Percentiles rank a stretch among this genome's conserved stretches.
phyloP scores from a whole-genome alignment of 2,888 invertebrate species.

The Trisateles emortualis region DNA sequence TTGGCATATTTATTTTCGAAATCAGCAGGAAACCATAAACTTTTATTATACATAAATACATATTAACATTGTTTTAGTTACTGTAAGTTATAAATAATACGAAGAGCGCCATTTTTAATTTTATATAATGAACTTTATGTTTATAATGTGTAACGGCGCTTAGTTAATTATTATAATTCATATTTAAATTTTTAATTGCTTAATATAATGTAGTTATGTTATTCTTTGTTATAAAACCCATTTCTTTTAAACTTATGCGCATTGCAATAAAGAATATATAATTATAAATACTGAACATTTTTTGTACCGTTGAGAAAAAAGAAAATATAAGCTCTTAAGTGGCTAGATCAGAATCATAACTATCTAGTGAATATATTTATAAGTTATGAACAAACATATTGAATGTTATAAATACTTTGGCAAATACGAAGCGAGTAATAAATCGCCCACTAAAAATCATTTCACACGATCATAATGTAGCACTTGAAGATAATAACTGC shows the following conservation, averaged over 20 bases:
- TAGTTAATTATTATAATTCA: conserved; percentile 24
- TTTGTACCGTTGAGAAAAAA: too few relatives aligned
- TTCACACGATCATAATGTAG: conserved; percentile 22
- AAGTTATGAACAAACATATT: conserved; percentile 4
- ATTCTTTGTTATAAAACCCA: conserved; percentile 22
- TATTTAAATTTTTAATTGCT: conserved; percentile 22
- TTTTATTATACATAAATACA: conserved; percentile 45
- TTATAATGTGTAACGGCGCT: conserved; percentile 35
- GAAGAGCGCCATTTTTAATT: conserved; percentile 28
- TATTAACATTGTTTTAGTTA: conserved; percentile 43
- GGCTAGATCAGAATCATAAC: too few relatives aligned
- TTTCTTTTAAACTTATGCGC: conserved; percentile 10
- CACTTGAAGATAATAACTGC: conserved; percentile 39
- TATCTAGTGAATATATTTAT: neutral
- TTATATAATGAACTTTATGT: conserved; percentile 31
- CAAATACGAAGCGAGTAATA: conserved; percentile 7
- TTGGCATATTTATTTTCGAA: conserved; percentile 37
- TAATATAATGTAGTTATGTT: conserved; percentile 22
- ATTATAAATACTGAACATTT: too few relatives aligned
- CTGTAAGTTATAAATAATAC: conserved; percentile 28
- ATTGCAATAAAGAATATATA: neutral
- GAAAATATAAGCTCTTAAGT: too few relatives aligned
- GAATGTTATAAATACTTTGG: conserved; percentile 13
- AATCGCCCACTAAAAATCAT: conserved; percentile 28
- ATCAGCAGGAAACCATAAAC: conserved; percentile 47